Evolutionary conservation across 2,888 invertebrate genomes (phyloP).

Genomic region (Spicauda simplicius): DNA sequence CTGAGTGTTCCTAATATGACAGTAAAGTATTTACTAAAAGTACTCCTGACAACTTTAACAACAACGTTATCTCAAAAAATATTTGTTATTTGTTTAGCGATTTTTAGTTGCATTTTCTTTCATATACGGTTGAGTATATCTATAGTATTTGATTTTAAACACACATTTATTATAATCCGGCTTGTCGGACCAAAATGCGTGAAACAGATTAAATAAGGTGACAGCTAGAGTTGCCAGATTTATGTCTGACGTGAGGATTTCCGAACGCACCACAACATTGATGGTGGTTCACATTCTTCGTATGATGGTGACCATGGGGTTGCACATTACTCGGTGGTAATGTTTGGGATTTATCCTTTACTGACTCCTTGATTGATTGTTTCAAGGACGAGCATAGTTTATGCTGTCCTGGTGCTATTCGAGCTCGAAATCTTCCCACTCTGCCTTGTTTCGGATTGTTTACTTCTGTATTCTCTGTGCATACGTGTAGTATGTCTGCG

Average conservation of each 20-base stretch:
- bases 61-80: no score
- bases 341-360: constrained; percentile 48
- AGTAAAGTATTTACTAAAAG: no score
- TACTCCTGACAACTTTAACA: no score
- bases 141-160: no score
- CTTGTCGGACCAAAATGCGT: constrained; percentile 13
- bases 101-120: no score
- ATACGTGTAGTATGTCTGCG: constrained; percentile 58
- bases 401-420: constrained; percentile 71
- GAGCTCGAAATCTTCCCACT: constrained; percentile 70
- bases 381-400: constrained; percentile 57
- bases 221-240: constrained; percentile 72
- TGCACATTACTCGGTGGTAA: constrained; percentile 54
- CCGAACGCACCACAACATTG: constrained; percentile 82
- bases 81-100: no score
- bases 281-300: constrained; percentile 77
- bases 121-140: no score
- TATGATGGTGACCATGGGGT: constrained; percentile 75
- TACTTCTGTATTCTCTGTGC: constrained; percentile 56
- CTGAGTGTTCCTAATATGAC: no score
- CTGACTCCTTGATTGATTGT: constrained; percentile 54
- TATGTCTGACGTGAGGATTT: constrained; percentile 77
- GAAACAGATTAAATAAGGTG: constrained; percentile 61
- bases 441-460: constrained; percentile 63
- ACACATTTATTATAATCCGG: not conserved